Conservation (phyloP, 2,888 invertebrate genomes). For the Eledone cirrhosa region DNA sequence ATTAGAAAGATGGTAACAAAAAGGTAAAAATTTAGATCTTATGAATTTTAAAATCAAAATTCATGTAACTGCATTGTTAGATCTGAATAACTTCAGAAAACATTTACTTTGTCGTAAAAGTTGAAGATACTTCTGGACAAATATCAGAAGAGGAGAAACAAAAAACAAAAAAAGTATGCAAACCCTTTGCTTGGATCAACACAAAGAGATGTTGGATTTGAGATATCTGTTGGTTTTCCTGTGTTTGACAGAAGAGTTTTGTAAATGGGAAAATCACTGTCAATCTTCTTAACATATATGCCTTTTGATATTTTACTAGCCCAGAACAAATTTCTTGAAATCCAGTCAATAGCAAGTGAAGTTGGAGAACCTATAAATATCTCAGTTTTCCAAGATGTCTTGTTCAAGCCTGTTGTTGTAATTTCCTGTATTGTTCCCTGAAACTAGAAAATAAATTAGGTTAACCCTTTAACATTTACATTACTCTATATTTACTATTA, state of each 20-base stretch:
- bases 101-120: no score
- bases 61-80: no score
- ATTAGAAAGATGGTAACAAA: no score
- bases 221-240: slow-evolving; percentile 84
- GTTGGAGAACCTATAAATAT: slow-evolving; percentile 81
- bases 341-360: slow-evolving; percentile 94
- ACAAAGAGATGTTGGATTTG: slow-evolving; percentile 85
- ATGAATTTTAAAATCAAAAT: no score
- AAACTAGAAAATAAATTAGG: background rate
- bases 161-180: slow-evolving; percentile 49
- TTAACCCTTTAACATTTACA: no score
- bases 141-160: background rate
- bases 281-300: slow-evolving; percentile 75
- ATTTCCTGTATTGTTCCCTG: slow-evolving; percentile 40
- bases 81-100: no score
- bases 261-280: slow-evolving; percentile 84
- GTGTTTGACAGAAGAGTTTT: slow-evolving; percentile 89
- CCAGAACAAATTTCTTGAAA: slow-evolving; percentile 92
- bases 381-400: slow-evolving; percentile 66
- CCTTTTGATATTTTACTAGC: slow-evolving; percentile 83
- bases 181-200: slow-evolving; percentile 92
- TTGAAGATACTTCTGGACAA: no score
- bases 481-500: no score
- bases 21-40: no score
- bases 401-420: slow-evolving; percentile 76